Evolutionary conservation across 2,797 vertebrate genomes (phyloP).

Genomic region (Cryptoprocta ferox): DNA sequence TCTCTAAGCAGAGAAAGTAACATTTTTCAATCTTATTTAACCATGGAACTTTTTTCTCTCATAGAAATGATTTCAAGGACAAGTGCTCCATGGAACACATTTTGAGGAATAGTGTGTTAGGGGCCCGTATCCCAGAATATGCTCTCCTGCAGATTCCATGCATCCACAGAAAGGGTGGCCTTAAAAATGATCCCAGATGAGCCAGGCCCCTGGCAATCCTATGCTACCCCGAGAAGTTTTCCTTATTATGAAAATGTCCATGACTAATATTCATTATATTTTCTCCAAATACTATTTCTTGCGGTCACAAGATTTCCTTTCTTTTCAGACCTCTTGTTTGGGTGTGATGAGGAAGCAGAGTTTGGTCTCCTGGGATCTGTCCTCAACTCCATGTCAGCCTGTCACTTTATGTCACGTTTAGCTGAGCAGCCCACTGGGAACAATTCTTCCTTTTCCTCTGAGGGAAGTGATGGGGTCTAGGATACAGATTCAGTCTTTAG

Average conservation of each 20-base stretch:
- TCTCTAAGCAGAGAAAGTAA: background rate
- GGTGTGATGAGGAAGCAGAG: conserved; percentile 22
- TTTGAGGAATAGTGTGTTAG: background rate
- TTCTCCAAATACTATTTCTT: conserved; percentile 30
- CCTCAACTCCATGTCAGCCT: background rate
- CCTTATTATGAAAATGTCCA: conserved; percentile 21
- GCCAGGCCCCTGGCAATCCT: background rate
- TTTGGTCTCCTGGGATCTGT: background rate
- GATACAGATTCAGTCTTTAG: background rate
- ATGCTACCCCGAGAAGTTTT: background rate
- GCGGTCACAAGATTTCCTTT: conserved; percentile 47
- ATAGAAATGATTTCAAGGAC: background rate
- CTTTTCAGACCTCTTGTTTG: conserved; percentile 28
- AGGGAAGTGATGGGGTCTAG: background rate
- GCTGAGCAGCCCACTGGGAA: background rate
- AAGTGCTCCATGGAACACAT: background rate
- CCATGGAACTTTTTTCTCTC: background rate
- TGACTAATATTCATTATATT: conserved; percentile 60
- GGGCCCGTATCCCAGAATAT: background rate
- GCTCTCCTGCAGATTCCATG: background rate
- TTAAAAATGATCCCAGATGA: background rate
- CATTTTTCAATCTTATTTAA: conserved; percentile 7
- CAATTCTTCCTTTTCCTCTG: background rate
- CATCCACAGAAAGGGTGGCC: background rate
- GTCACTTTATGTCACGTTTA: background rate